These are phyloP conservation scores for Potamarius usumacintae DNA, from an alignment of 2,113 vertebrate species.

Conservation along the genomic window DNA sequence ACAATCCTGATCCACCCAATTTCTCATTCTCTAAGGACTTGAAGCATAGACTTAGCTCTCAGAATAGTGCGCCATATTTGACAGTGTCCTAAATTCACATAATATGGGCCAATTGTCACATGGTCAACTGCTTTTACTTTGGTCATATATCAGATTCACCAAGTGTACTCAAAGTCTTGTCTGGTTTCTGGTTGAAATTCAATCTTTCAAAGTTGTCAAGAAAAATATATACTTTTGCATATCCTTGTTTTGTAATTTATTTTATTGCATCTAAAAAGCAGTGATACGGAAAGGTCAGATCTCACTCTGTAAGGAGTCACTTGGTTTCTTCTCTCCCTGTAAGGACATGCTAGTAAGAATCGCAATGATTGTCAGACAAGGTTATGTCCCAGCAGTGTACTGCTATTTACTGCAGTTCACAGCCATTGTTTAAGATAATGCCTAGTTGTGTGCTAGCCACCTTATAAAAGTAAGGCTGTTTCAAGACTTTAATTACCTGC, in stretches of 20 bases:
- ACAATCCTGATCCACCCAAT: conserved; percentile 63
- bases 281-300: conserved; percentile 4
- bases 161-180: conserved; percentile 12
- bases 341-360: conserved; percentile 45
- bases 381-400: conserved; percentile 37
- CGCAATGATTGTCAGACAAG: conserved; percentile 60
- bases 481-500: conserved; percentile 73
- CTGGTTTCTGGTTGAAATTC: neutral
- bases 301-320: neutral
- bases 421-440: conserved; percentile 63
- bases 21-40: conserved; percentile 29
- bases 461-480: conserved; percentile 72
- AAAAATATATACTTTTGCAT: neutral
- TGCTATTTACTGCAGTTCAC: conserved; percentile 59
- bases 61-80: conserved; percentile 40
- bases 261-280: neutral
- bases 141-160: conserved; percentile 38
- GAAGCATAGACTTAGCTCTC: conserved; percentile 23
- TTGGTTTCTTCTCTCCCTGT: neutral
- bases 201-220: neutral
- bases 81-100: conserved; percentile 45
- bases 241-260: neutral
- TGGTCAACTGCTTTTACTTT: conserved; percentile 34
- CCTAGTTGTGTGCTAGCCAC: conserved; percentile 66
- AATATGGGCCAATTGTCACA: conserved; percentile 50